Percentiles rank a stretch among this genome's conserved stretches.
Conservation (phyloP, 2,888 invertebrate species). For the Dryococelus australis region DNA sequence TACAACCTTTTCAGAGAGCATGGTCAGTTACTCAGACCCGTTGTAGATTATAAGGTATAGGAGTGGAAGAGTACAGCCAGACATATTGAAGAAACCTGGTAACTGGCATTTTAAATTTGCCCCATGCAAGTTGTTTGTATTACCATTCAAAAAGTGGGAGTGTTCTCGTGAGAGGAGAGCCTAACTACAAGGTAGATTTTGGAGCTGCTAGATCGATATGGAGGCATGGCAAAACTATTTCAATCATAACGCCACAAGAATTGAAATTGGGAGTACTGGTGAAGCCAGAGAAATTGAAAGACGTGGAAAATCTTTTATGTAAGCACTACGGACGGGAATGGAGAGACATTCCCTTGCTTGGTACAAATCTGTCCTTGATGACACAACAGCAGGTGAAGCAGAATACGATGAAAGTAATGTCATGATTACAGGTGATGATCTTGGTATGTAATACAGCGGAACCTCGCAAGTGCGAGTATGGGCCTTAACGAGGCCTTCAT, state of each 20-base stretch:
- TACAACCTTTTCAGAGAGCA: neutral
- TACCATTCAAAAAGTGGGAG: neutral
- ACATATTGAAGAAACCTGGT: neutral
- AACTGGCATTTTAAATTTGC: neutral
- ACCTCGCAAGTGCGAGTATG: no score
- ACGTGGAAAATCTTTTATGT: neutral
- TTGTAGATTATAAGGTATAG: neutral
- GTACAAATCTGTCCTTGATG: neutral
- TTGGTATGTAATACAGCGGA: neutral
- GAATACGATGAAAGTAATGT: neutral
- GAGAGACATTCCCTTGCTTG: neutral
- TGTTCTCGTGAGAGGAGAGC: neutral
- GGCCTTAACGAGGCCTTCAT: no score
- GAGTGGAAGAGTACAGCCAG: neutral
- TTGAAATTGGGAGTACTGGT: neutral
- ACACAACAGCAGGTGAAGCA: neutral
- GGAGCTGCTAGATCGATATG: neutral
- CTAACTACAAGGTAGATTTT: constrained; percentile 5
- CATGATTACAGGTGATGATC: neutral
- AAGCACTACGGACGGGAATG: neutral
- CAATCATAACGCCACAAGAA: neutral
- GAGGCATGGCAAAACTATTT: neutral
- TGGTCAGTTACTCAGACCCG: neutral
- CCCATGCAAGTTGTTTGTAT: neutral
- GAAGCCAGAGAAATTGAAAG: neutral